Evolutionary conservation across 2,797 vertebrate genomes (phyloP).

Genomic region (Propithecus deckenii): DNA sequence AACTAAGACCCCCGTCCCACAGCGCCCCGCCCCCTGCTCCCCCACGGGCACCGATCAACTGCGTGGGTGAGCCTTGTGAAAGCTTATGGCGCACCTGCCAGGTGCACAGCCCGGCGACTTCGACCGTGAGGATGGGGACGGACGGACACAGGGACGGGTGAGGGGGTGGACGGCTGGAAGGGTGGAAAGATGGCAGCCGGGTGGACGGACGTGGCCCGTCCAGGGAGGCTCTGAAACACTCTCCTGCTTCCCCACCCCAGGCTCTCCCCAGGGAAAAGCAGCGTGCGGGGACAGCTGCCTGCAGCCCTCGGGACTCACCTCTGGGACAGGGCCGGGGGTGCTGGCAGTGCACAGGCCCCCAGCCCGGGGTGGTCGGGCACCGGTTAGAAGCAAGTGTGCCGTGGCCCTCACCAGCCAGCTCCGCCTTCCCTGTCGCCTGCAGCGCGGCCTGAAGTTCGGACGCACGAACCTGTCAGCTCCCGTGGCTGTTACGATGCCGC

Average conservation of each 20-base stretch:
- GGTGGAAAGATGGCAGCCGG: rapidly evolving
- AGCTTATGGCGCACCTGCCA: rapidly evolving
- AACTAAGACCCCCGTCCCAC: rapidly evolving
- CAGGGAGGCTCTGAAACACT: not conserved
- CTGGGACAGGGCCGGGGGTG: rapidly evolving
- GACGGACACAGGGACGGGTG: rapidly evolving
- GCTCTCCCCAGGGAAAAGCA: not conserved
- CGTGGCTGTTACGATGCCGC: not conserved
- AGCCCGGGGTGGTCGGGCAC: rapidly evolving
- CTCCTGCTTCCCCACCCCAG: rapidly evolving
- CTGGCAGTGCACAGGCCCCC: rapidly evolving
- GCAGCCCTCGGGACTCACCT: rapidly evolving
- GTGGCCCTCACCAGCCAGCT: not conserved
- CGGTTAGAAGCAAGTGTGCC: rapidly evolving
- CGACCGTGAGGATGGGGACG: not conserved
- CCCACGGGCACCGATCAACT: not conserved
- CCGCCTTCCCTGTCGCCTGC: rapidly evolving
- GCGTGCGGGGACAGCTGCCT: not conserved
- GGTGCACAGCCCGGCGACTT: not conserved
- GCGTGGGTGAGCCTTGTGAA: rapidly evolving
- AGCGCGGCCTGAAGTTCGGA: not conserved
- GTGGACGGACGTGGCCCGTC: rapidly evolving
- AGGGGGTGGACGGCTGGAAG: rapidly evolving
- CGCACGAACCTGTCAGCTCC: not conserved
- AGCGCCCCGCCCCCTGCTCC: not conserved